Evolutionary conservation across 2,888 invertebrate genomes (phyloP).

Genomic region (Leptopilina syphax): DNA sequence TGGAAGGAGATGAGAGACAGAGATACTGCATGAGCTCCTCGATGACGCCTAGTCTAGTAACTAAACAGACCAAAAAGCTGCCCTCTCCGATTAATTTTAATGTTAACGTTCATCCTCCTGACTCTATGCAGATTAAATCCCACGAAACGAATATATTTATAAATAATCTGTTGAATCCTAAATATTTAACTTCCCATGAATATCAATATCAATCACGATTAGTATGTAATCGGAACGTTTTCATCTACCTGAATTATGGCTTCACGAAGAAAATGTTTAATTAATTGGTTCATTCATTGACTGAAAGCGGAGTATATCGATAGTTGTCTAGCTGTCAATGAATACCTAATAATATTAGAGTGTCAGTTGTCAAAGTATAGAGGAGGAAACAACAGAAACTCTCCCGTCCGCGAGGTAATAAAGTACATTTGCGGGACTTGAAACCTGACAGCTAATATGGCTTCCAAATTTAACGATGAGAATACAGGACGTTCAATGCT

Average conservation of each 20-base stretch:
- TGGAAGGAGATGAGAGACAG: no score
- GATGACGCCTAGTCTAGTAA: no score
- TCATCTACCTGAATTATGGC: not conserved
- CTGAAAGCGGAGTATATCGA: constrained; percentile 29
- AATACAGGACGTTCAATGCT: constrained; percentile 13
- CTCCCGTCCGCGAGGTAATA: constrained; percentile 56
- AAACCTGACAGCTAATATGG: constrained; percentile 57
- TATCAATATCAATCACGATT: constrained; percentile 9
- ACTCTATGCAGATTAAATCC: not conserved
- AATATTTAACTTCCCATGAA: not conserved
- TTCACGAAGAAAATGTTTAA: constrained; percentile 16
- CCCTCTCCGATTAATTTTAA: not conserved
- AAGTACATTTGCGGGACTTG: constrained; percentile 56
- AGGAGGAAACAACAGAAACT: constrained; percentile 50
- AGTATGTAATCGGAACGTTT: not conserved
- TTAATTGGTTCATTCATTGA: not conserved
- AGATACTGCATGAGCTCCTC: no score
- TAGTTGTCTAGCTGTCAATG: constrained; percentile 44
- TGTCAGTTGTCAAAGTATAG: constrained; percentile 56
- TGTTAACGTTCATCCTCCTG: not conserved
- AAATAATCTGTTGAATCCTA: not conserved
- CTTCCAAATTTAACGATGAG: constrained; percentile 55
- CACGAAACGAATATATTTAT: not conserved
- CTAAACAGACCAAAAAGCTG: no score
- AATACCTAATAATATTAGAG: constrained; percentile 56